A percentile compares a stretch with the other conserved stretches of the same genome.
These are phyloP conservation scores for Piaya cayana DNA, from an alignment of 2,113 vertebrate species.

Conservation along the genomic window DNA sequence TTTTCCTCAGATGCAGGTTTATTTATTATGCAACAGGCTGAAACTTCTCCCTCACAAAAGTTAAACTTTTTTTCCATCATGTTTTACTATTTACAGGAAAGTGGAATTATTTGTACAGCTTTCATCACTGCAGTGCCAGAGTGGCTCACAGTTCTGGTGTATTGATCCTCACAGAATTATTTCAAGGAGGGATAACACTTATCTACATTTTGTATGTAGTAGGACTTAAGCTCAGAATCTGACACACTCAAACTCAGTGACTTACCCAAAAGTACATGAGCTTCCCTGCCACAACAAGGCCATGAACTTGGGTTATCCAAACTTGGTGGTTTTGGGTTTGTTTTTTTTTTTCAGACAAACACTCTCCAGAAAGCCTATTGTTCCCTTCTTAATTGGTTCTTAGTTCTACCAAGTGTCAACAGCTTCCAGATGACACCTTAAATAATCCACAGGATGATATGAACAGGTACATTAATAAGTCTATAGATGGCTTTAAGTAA, in stretches of 20 bases:
- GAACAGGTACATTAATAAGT: not conserved
- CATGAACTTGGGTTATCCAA: not conserved
- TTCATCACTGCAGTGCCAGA: not conserved
- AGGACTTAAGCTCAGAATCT: not conserved
- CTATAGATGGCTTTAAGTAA: not conserved
- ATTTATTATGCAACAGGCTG: not conserved
- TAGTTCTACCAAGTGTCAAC: not conserved
- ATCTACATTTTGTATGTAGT: not conserved
- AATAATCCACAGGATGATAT: not conserved
- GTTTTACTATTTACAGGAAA: not conserved
- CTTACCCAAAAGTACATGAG: not conserved
- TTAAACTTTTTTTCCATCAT: not conserved
- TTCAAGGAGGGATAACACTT: not conserved
- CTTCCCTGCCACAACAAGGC: not conserved
- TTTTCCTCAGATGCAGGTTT: not conserved
- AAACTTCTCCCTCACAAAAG: not conserved
- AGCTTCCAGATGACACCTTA: not conserved
- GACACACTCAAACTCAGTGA: not conserved
- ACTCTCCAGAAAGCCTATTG: not conserved
- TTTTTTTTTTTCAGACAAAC: not conserved
- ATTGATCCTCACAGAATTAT: not conserved
- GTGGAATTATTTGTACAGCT: not conserved
- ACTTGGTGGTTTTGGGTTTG: too few relatives aligned
- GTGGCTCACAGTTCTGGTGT: not conserved
- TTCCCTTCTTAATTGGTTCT: not conserved